Percentiles rank a stretch among this genome's conserved stretches.
Evolutionary conservation across 2,797 vertebrate species (phyloP).

Genomic region (Acrocephalus scirpaceus): DNA sequence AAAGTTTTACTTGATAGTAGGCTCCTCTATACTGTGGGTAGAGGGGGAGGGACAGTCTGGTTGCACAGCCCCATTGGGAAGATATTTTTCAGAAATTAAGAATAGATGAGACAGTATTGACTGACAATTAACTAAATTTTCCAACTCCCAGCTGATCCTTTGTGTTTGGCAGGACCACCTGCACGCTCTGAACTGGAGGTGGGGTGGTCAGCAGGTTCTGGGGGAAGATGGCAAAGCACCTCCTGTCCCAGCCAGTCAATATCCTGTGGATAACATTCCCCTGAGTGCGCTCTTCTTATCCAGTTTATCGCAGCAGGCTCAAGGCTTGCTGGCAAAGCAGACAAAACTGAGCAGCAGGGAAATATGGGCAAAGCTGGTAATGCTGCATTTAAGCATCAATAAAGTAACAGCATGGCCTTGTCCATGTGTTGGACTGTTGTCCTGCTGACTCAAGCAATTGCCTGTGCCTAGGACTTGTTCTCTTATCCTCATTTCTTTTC

Average conservation of each 20-base stretch:
- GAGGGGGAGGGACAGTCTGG: neutral
- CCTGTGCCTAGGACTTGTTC: neutral
- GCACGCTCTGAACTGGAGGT: fast-evolving
- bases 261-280: neutral
- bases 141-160: neutral
- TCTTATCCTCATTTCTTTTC: neutral
- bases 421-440: neutral
- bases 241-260: neutral
- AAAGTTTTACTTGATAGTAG: neutral
- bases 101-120: neutral
- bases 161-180: neutral
- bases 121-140: neutral
- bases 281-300: neutral
- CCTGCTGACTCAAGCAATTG: neutral
- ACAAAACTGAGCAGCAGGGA: neutral
- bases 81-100: neutral
- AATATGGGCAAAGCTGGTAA: neutral
- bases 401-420: neutral
- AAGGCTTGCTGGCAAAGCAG: neutral
- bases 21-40: neutral
- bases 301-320: neutral
- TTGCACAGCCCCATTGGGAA: neutral
- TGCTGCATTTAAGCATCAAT: neutral
- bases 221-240: neutral
- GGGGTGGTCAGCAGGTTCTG: neutral